Evolutionary conservation across 1,140 invertebrate species (phyloP).

Genomic region (Battus philenor): DNA sequence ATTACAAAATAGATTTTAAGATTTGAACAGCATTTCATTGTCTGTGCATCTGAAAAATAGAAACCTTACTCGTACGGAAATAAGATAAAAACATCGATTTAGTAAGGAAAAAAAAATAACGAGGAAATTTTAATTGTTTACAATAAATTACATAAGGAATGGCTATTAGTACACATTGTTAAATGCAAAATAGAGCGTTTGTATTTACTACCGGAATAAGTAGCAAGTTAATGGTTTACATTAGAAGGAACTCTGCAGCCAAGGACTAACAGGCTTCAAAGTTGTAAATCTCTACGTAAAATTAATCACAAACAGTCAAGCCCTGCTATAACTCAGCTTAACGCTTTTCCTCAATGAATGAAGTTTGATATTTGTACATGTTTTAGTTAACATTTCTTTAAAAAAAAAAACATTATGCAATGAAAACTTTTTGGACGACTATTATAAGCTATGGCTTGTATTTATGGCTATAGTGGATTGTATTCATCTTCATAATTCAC

Average conservation of each 20-base stretch:
- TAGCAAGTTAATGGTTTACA: conserved; percentile 8
- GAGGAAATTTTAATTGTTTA: no score
- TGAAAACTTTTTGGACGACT: background rate
- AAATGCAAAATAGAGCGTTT: background rate
- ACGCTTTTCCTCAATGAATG: conserved; percentile 7
- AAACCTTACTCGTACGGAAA: no score
- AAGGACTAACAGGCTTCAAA: conserved; percentile 7
- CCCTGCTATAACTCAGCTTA: conserved; percentile 15
- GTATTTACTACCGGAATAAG: background rate
- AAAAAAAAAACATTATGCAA: background rate
- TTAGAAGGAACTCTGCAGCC: background rate
- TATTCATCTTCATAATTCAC: no score
- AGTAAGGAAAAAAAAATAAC: no score
- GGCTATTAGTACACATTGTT: no score
- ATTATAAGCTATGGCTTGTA: no score
- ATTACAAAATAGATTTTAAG: no score
- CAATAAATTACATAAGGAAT: no score
- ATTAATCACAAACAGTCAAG: conserved; percentile 16
- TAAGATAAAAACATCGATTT: no score
- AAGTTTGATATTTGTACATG: conserved; percentile 2
- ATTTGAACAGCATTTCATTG: no score
- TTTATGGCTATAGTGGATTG: no score
- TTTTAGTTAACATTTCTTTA: background rate
- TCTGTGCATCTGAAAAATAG: no score
- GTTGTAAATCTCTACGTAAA: conserved; percentile 14